Base-by-base conservation (phyloP, 2,888 invertebrate species). In the Temnothorax ravouxi region DNA sequence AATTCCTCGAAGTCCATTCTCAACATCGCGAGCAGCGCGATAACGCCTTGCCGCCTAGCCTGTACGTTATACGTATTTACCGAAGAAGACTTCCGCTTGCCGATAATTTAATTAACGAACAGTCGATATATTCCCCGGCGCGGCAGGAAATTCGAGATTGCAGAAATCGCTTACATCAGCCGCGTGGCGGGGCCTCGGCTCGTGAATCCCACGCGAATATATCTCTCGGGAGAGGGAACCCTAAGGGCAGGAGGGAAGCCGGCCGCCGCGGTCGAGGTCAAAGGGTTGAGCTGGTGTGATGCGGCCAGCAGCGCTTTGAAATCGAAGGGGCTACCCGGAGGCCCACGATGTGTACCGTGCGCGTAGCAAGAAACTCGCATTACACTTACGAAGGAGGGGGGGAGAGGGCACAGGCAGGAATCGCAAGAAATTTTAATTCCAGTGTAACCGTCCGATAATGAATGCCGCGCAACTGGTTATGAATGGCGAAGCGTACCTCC, bases 391-490 rank as follows among this genome's bases (percentile, higher is more conserved):
- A 34, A 15, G 41, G 34, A 13, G 9, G 74, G 29, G 3, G n/a
- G 29, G 11, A 4, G 34, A 25, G 2, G 29, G 29, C 29, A 29
- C 3, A n/a, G 29, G 41, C 18, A 29, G 29, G 21, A 29, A 59
- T 79, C 79, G 72, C 59, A 61, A 85, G 89, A 90, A 92, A 87
- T 90, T 92, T 92, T 91, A 90, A 92, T 91, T 25, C 89, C 87
- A 82, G 90, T 88, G 90, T 90, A 89, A 89, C 90, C 86, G 89
- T 64, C 88, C 88, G 92, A 92, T 92, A 93, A 93, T 93, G 92
- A 92, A 93, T 92, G 89, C 93, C 88, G 91, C 92, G 91, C 92
- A 92, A 92, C 93, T 92, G 92, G 92, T 93, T 93, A 93, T 92
- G 93, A 93, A 93, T 93, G 92, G 91, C 88, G 89, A 87, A 89